Conservation (phyloP, 2,797 vertebrate genomes). For the Taeniopygia guttata region DNA sequence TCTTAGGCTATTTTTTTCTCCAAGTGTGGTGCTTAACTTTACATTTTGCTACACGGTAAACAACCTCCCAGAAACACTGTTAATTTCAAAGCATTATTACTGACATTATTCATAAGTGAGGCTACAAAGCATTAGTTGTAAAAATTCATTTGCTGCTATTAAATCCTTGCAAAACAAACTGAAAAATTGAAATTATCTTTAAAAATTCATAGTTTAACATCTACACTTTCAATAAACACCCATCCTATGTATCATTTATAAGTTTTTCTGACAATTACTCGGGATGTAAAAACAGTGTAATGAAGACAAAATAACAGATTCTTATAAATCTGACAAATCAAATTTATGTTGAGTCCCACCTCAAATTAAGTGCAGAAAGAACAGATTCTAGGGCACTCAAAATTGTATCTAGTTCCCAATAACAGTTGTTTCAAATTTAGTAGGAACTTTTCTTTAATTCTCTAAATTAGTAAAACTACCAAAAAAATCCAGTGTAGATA, state of each 20-base stretch:
- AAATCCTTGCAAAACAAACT: conserved; percentile 25
- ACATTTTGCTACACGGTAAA: conserved; percentile 55
- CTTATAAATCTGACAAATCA: conserved; percentile 41
- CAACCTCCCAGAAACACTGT: conserved; percentile 50
- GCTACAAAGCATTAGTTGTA: conserved; percentile 13
- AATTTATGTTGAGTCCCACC: neutral
- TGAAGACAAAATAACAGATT: neutral
- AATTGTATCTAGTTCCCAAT: conserved; percentile 23
- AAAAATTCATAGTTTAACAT: conserved; percentile 39
- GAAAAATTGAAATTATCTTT: conserved; percentile 10
- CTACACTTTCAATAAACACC: neutral
- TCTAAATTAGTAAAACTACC: conserved; percentile 52
- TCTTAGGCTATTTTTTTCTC: conserved; percentile 43
- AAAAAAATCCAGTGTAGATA: neutral
- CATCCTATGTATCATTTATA: neutral
- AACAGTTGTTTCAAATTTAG: conserved; percentile 65
- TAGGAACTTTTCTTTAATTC: conserved; percentile 48
- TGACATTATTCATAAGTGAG: conserved; percentile 31
- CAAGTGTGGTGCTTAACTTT: conserved; percentile 27
- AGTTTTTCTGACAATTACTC: neutral
- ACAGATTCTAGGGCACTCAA: neutral
- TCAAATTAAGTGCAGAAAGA: conserved; percentile 36
- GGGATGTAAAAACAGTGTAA: neutral
- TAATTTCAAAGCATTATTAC: conserved; percentile 59
- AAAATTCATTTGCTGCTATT: conserved; percentile 41